A percentile compares a stretch with the other conserved stretches of the same genome.
phyloP scores from a whole-genome alignment of 2,888 invertebrate species.

The Girardia tigrina region DNA sequence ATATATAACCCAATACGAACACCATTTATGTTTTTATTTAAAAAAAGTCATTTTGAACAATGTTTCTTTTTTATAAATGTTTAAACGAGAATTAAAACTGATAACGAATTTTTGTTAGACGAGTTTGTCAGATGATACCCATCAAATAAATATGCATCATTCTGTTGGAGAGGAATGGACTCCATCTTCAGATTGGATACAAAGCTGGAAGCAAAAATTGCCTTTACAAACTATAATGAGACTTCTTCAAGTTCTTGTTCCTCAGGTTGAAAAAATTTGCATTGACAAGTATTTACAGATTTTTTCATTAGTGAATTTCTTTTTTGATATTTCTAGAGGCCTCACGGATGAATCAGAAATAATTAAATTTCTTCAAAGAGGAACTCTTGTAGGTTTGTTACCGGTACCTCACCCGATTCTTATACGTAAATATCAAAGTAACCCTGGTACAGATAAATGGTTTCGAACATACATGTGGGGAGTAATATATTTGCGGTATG shows the following conservation, averaged over 20 bases:
- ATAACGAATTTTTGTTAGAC: not conserved
- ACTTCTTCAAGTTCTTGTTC: constrained; percentile 87
- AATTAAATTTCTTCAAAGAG: constrained; percentile 91
- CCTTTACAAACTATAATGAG: constrained; percentile 98
- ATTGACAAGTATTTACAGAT: constrained; percentile 71
- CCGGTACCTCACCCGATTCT: constrained; percentile 98
- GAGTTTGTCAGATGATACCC: not conserved
- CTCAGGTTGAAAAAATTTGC: constrained; percentile 98
- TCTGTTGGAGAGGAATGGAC: constrained; percentile 56
- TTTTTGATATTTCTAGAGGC: constrained; percentile 58
- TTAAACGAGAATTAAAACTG: no score
- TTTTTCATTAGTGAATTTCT: not conserved
- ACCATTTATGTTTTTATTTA: no score
- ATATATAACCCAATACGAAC: no score
- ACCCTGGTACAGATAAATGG: constrained; percentile 95
- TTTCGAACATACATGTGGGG: constrained; percentile 99
- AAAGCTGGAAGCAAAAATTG: constrained; percentile 75
- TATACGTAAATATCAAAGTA: constrained; percentile 95
- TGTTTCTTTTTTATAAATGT: no score
- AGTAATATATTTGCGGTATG: constrained; percentile 80
- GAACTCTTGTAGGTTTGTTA: constrained; percentile 83
- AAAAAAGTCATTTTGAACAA: no score
- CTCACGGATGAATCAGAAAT: constrained; percentile 98
- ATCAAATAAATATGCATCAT: not conserved
- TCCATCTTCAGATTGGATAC: constrained; percentile 87